These are phyloP conservation scores for Phymorhynchus buccinoides DNA, from an alignment of 1,140 invertebrate genomes.

Conservation along the genomic window DNA sequence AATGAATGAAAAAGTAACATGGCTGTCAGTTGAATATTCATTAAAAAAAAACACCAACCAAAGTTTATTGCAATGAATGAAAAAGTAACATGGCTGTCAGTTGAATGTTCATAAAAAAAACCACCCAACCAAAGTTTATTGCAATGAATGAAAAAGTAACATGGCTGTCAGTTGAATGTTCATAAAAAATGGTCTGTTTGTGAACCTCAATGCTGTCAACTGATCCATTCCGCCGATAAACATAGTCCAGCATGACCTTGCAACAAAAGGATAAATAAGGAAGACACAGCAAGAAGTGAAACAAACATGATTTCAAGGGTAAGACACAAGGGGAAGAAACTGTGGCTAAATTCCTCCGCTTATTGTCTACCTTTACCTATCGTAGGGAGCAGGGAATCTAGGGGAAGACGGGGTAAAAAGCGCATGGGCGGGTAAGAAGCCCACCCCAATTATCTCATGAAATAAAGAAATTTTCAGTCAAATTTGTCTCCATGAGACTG, in stretches of 20 bases:
- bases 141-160: not conserved
- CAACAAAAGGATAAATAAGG: not conserved
- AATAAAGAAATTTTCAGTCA: too few species aligned
- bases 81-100: not conserved
- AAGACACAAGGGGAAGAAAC: not conserved
- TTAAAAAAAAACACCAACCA: not conserved
- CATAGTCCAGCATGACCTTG: conserved; percentile 22
- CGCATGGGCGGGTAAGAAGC: too few species aligned
- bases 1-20: not conserved
- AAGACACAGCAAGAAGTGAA: too few species aligned
- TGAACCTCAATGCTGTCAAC: not conserved
- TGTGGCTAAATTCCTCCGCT: too few species aligned
- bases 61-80: not conserved
- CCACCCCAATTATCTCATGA: too few species aligned
- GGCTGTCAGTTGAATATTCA: not conserved
- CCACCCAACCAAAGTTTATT: not conserved
- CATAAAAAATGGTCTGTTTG: not conserved
- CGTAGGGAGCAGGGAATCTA: too few species aligned
- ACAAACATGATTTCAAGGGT: too few species aligned
- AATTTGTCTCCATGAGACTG: too few species aligned
- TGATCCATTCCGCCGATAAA: not conserved
- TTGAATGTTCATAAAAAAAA: not conserved
- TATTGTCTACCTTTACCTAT: too few species aligned
- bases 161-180: too few species aligned
- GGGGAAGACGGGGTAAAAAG: too few species aligned